phyloP scores from a whole-genome alignment of 2,888 invertebrate species.

The Drosophila siamana region DNA sequence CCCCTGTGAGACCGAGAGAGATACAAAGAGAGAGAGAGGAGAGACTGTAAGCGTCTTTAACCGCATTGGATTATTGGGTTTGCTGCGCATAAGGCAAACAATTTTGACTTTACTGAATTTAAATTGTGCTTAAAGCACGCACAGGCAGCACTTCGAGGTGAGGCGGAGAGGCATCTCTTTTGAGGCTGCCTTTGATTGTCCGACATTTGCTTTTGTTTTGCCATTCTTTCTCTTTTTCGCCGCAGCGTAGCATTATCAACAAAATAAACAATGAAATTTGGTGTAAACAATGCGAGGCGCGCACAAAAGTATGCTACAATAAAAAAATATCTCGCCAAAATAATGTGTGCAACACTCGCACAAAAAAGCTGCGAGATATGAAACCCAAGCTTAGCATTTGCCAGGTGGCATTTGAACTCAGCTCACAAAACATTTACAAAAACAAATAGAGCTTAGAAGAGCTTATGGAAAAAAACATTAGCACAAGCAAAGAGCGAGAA shows the following conservation, averaged over 20 bases:
- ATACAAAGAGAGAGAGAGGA: constrained; percentile 5
- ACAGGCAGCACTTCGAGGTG: not conserved
- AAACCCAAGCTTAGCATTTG: constrained; percentile 15
- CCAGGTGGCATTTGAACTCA: constrained; percentile 15
- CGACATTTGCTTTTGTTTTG: constrained; percentile 30
- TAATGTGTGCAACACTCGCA: constrained; percentile 14
- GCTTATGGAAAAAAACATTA: constrained; percentile 26
- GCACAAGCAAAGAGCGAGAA: constrained; percentile 10
- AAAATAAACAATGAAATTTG: constrained; percentile 62
- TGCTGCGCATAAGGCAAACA: constrained; percentile 47
- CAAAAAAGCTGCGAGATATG: not conserved
- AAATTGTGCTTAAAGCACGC: constrained; percentile 46
- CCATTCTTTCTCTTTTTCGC: constrained; percentile 17
- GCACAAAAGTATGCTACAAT: constrained; percentile 52
- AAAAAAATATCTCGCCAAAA: constrained; percentile 21
- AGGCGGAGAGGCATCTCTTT: not conserved
- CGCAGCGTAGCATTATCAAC: constrained; percentile 31
- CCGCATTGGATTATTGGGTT: constrained; percentile 70
- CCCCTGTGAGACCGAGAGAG: constrained; percentile 1
- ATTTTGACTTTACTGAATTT: constrained; percentile 64
- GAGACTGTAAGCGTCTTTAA: constrained; percentile 40
- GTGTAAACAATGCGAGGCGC: constrained; percentile 57
- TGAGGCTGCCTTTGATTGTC: constrained; percentile 23
- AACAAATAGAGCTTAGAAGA: constrained; percentile 41
- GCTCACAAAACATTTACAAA: constrained; percentile 29